Evolutionary conservation across 2,888 invertebrate genomes (phyloP).

Genomic region (Papilio protenor): DNA sequence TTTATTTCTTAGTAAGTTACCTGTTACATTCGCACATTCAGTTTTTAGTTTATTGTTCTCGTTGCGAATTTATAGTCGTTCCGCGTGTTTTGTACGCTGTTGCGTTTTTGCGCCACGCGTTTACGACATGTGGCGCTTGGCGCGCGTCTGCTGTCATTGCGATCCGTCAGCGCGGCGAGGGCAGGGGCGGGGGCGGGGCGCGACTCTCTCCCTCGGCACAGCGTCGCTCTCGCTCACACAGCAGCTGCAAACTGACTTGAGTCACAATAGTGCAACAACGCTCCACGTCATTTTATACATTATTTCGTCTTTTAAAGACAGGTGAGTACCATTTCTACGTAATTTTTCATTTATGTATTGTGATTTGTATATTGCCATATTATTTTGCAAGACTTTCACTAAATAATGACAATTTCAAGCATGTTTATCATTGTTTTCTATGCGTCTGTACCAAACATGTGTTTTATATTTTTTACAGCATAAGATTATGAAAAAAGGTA

Average conservation of each 20-base stretch:
- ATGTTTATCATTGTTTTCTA: slow-evolving; percentile 44
- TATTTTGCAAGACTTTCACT: background rate
- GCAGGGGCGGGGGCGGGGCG: slow-evolving; percentile 64
- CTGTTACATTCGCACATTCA: slow-evolving; percentile 44
- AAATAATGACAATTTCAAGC: slow-evolving; percentile 29
- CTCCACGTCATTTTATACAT: slow-evolving; percentile 53
- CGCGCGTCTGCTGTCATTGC: slow-evolving; percentile 68
- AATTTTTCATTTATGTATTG: slow-evolving; percentile 44
- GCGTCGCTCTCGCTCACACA: slow-evolving; percentile 57
- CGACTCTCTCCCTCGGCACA: slow-evolving; percentile 62
- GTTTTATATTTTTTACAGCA: background rate
- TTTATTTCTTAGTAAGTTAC: slow-evolving; percentile 39
- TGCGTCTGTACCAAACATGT: slow-evolving; percentile 49
- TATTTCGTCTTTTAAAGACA: slow-evolving; percentile 46
- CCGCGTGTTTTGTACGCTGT: slow-evolving; percentile 49
- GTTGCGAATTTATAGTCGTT: slow-evolving; percentile 16
- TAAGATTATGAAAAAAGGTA: slow-evolving; percentile 24
- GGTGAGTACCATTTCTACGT: slow-evolving; percentile 62
- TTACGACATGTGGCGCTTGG: slow-evolving; percentile 67
- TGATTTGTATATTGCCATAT: slow-evolving; percentile 37
- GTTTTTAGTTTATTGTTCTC: slow-evolving; percentile 1
- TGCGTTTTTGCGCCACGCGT: slow-evolving; percentile 69
- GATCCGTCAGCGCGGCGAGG: slow-evolving; percentile 66
- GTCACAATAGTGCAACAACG: slow-evolving; percentile 63
- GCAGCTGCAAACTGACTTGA: slow-evolving; percentile 68